A percentile compares a stretch with the other conserved stretches of the same genome.
Evolutionary conservation across 2,797 vertebrate species (phyloP).

Genomic region (Neoniphon sammara): DNA sequence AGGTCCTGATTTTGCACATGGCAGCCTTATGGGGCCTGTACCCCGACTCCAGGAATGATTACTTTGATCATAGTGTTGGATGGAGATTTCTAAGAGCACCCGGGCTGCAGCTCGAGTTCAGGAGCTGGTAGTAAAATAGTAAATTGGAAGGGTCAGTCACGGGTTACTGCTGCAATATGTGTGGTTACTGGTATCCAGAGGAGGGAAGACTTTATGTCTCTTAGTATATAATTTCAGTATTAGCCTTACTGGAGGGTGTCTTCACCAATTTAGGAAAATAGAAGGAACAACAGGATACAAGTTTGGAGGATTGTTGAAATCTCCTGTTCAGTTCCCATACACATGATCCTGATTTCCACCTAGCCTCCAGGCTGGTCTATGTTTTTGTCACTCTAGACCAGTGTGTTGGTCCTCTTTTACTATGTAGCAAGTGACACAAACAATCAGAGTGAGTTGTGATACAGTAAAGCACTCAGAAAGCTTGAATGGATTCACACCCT

Average conservation of each 20-base stretch:
- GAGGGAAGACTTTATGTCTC: conserved; percentile 8
- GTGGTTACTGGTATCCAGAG: conserved; percentile 40
- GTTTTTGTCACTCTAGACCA: conserved; percentile 61
- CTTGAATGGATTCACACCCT: conserved; percentile 47
- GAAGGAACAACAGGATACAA: conserved; percentile 51
- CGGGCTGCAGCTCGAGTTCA: conserved; percentile 54
- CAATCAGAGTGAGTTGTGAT: conserved; percentile 53
- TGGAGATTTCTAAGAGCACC: conserved; percentile 58
- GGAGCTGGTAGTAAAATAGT: conserved; percentile 55
- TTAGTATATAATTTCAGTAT: conserved; percentile 13
- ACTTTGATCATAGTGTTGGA: conserved; percentile 67
- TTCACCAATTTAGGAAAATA: conserved; percentile 22
- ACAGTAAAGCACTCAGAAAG: conserved; percentile 48
- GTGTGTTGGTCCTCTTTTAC: conserved; percentile 66
- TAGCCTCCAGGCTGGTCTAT: conserved; percentile 74
- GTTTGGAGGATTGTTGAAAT: conserved; percentile 58
- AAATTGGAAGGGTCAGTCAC: conserved; percentile 58
- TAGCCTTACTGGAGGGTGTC: conserved; percentile 10
- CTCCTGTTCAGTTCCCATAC: conserved; percentile 66
- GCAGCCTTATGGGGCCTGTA: conserved; percentile 51
- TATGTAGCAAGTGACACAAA: conserved; percentile 70
- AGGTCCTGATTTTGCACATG: conserved; percentile 67
- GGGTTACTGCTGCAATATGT: conserved; percentile 58
- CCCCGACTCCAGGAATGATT: conserved; percentile 35
- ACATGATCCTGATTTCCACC: conserved; percentile 76